Conservation (phyloP, 2,113 vertebrate species). For the Ptyas mucosa region DNA sequence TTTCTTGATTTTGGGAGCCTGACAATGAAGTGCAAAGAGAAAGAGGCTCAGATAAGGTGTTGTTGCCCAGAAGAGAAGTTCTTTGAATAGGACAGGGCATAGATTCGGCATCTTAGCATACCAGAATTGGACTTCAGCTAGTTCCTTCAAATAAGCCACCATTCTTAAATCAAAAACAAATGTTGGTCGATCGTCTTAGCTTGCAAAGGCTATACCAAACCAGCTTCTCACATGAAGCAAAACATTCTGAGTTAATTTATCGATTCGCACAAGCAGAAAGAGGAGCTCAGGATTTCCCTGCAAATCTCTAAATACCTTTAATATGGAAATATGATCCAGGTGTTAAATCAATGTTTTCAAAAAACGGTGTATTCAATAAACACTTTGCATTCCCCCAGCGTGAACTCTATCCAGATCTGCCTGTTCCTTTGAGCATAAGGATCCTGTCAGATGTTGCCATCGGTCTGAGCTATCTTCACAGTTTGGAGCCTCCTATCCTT, state of each 20-base stretch:
- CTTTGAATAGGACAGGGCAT: background rate
- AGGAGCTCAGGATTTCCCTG: background rate
- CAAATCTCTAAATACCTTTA: background rate
- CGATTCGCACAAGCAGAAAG: background rate
- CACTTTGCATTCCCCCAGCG: conserved; percentile 39
- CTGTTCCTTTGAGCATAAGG: conserved; percentile 54
- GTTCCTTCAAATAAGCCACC: background rate
- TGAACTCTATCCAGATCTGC: conserved; percentile 62
- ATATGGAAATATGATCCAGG: background rate
- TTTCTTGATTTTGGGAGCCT: background rate
- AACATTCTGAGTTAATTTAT: background rate
- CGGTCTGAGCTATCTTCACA: conserved; percentile 68
- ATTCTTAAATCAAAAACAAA: background rate
- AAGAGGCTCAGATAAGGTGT: background rate
- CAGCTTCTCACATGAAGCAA: background rate
- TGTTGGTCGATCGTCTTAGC: too few relatives aligned
- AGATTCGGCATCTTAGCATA: background rate
- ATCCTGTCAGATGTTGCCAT: conserved; percentile 67
- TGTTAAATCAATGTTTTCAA: background rate
- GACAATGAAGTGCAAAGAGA: background rate
- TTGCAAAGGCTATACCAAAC: background rate
- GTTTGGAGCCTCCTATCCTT: conserved; percentile 36
- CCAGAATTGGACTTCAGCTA: background rate
- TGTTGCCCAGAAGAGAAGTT: background rate
- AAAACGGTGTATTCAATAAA: background rate